Percentiles rank a stretch among this genome's conserved stretches.
Conservation (phyloP, 2,113 vertebrate species). For the Eptesicus fuscus region DNA sequence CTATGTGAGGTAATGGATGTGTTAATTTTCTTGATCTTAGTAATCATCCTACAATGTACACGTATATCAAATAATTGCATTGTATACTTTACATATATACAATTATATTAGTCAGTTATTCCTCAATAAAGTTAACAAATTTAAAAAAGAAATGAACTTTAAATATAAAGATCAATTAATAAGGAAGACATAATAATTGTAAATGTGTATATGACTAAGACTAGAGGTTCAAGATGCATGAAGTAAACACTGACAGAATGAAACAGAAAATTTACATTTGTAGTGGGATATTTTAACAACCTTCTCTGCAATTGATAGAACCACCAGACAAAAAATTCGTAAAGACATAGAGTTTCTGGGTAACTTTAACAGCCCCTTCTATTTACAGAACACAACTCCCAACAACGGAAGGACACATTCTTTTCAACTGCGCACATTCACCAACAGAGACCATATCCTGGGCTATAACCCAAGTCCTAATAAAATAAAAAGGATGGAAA, state of each 20-base stretch:
- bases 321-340: not conserved
- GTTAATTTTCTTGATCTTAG: not conserved
- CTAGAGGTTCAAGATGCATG: not conserved
- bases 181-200: not conserved
- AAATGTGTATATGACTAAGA: not conserved
- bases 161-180: not conserved
- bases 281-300: not conserved
- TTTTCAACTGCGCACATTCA: not conserved
- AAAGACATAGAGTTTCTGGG: not conserved
- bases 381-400: not conserved
- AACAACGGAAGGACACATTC: not conserved
- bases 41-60: not conserved
- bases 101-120: not conserved
- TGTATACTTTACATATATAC: not conserved
- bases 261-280: not conserved
- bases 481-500: conserved; percentile 14
- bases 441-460: not conserved
- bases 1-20: not conserved
- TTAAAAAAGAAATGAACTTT: not conserved
- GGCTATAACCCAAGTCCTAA: not conserved
- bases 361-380: not conserved
- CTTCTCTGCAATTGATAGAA: not conserved
- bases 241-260: not conserved
- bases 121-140: not conserved
- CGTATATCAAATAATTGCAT: not conserved